Evolutionary conservation across 2,888 invertebrate genomes (phyloP), one percentile per base, ranked within the genome.

Genomic region (Caradrina clavipalpis): DNA sequence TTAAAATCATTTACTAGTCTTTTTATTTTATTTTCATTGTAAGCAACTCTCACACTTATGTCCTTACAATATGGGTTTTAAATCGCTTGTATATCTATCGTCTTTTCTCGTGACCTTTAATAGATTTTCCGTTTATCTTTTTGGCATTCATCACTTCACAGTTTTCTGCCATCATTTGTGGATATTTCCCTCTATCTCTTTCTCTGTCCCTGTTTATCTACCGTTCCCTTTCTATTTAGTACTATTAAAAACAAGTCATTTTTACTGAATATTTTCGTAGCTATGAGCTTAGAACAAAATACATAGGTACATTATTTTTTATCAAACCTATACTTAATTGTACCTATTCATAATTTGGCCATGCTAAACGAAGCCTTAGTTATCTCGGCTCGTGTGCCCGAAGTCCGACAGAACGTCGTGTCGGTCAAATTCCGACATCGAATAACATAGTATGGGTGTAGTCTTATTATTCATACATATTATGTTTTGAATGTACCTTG

Each of bases 381-480:
- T 49, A 53, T n/a, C 54, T 72, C 76, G 82, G 76, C 75, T 78
- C 77, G 80, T 80, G 77, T 74, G 69, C 53, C 73, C 76, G 72
- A 73, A 73, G 79, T 82, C 84, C 83, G 84, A 83, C 82, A 68
- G 56, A 76, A 57, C 49, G 31, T 62, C 84, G 77, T 81, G 83
- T 84, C 78, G 84, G 80, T 82, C 76, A 82, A 80, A 85, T 88
- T 86, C 86, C 80, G 21, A 69, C 68, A 64, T 47, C 58, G 68
- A 67, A 60, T 58, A 74, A 76, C 45, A 54, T 60, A 42, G 26
- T 58, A 55, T 49, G 50, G 54, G 57, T 61, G 22, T 63, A 60
- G 35, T 31, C 10, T 45, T 59, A 15, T 31, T 42, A 49, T 17
- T 22, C 8, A 42, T 22, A 55, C 31, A 49, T 76, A 39, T 39